Conservation (phyloP, 2,888 invertebrate species). For the Coleophora deauratella region DNA sequence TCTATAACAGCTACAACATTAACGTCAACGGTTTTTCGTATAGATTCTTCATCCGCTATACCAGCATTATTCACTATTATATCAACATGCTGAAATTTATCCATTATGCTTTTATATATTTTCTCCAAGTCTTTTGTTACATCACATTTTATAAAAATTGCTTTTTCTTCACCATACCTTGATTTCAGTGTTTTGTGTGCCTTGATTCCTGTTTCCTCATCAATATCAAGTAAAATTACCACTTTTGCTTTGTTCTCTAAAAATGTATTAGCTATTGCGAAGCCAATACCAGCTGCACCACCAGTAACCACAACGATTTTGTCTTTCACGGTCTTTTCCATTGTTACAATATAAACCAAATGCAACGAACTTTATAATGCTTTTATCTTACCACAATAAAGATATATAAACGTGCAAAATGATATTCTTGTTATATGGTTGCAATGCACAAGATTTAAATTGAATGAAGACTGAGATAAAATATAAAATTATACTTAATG, state of each 20-base stretch:
- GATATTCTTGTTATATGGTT: no score
- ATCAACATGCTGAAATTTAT: slow-evolving; percentile 32
- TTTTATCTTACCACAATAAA: no score
- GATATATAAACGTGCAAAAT: no score
- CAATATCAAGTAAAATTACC: slow-evolving; percentile 24
- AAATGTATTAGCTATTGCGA: slow-evolving; percentile 48
- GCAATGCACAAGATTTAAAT: no score
- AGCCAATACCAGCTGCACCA: slow-evolving; percentile 67
- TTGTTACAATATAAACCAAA: neutral
- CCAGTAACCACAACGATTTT: slow-evolving; percentile 54
- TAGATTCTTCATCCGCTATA: slow-evolving; percentile 19
- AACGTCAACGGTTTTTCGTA: slow-evolving; percentile 20
- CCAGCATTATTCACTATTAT: slow-evolving; percentile 49
- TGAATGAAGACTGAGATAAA: no score
- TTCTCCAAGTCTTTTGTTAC: slow-evolving; percentile 52
- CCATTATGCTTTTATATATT: slow-evolving; percentile 27
- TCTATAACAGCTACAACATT: slow-evolving; percentile 28
- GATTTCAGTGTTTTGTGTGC: slow-evolving; percentile 39
- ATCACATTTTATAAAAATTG: slow-evolving; percentile 55
- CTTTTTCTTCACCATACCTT: slow-evolving; percentile 50
- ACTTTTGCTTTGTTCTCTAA: slow-evolving; percentile 43
- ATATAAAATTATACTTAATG: no score
- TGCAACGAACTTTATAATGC: neutral
- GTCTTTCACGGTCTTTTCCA: slow-evolving; percentile 11
- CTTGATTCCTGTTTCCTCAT: slow-evolving; percentile 29